Percentiles rank a stretch among this genome's conserved stretches.
Conservation (phyloP, 2,113 vertebrate species). For the Hipposideros armiger region DNA sequence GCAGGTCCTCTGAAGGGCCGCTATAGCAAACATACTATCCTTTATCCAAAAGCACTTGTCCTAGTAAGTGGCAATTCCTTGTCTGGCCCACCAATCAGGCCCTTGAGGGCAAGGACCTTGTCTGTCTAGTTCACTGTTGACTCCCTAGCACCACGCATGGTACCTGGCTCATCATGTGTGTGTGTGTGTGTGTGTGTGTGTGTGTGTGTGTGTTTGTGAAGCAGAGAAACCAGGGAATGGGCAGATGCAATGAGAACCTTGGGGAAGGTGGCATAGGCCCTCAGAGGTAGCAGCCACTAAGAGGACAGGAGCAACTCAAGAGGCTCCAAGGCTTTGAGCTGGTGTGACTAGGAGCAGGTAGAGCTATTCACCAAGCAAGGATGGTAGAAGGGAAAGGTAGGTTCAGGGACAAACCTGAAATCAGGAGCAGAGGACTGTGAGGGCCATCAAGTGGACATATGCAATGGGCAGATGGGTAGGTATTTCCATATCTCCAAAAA, state of each 20-base stretch:
- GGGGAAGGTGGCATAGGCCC: background rate
- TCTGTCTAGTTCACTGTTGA: background rate
- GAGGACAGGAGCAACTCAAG: background rate
- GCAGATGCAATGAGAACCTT: background rate
- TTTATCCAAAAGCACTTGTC: background rate
- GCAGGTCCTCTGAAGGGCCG: constrained; percentile 7
- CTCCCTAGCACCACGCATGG: background rate
- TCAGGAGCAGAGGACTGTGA: background rate
- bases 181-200: background rate
- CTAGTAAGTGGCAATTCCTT: background rate
- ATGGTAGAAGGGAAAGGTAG: background rate
- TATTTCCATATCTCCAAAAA: constrained; percentile 40
- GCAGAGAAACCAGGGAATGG: background rate
- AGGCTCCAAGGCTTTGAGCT: background rate
- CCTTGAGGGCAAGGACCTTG: background rate
- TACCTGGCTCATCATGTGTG: background rate
- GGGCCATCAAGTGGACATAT: background rate
- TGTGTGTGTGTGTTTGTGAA: background rate
- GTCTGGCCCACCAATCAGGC: background rate
- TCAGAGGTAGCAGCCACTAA: background rate
- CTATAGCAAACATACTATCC: background rate
- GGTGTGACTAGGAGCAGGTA: background rate
- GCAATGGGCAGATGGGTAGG: background rate
- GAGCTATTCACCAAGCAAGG: background rate
- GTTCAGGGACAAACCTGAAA: background rate